Conservation (phyloP, 2,888 invertebrate genomes). For the Phyllotreta cruciferae region DNA sequence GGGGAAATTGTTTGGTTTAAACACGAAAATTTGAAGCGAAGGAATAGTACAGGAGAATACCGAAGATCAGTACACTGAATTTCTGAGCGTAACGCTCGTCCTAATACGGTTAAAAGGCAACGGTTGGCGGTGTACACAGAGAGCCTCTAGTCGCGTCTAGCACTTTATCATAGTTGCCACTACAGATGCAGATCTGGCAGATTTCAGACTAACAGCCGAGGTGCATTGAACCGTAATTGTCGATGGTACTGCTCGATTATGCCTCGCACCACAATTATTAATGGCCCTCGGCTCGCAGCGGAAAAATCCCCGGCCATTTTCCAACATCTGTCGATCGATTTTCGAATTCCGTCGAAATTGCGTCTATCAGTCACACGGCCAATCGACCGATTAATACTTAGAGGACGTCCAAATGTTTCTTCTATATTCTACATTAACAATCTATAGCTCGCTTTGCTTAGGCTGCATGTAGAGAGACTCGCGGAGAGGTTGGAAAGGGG, state of each 20-base stretch:
- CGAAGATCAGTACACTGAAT: too few relatives aligned
- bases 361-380: conserved; percentile 42
- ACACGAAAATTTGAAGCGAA: too few relatives aligned
- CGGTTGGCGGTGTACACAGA: conserved; percentile 38
- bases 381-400: conserved; percentile 8
- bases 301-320: conserved; percentile 46
- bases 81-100: too few relatives aligned
- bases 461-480: too few relatives aligned
- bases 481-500: too few relatives aligned
- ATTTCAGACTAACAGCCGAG: conserved; percentile 51
- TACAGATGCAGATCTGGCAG: conserved; percentile 53
- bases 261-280: conserved; percentile 44
- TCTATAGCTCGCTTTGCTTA: background rate
- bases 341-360: conserved; percentile 47
- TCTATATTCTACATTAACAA: background rate
- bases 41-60: too few relatives aligned
- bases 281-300: conserved; percentile 38
- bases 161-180: conserved; percentile 53
- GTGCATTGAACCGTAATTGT: conserved; percentile 56
- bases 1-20: too few relatives aligned
- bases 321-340: conserved; percentile 49
- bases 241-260: conserved; percentile 53
- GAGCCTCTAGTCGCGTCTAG: conserved; percentile 41
- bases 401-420: background rate
- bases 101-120: too few relatives aligned